Evolutionary conservation across 2,797 vertebrate genomes (phyloP), one percentile per base, ranked within the genome.

Genomic region (Choloepus didactylus): DNA sequence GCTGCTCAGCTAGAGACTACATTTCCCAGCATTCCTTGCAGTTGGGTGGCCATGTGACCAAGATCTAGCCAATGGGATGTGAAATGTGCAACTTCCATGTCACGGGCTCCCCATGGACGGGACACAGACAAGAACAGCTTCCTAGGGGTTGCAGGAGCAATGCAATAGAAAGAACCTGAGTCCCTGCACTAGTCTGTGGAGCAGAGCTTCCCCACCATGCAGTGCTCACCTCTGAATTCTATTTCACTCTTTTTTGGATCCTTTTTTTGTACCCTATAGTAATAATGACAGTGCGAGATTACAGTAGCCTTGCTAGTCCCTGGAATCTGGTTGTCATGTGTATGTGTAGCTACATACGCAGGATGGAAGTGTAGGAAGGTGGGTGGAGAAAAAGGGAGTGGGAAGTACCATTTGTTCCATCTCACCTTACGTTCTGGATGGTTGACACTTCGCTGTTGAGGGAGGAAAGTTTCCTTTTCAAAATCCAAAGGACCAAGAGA

Each of bases 391-490:
- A 62, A 66, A 49, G 10, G 3, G 56, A 11, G 1, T 25, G 38
- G 59, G n/a, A 91, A 70, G 18, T 3, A 54, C 49, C 54, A 41
- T 38, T 66, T 81, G 16, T 23, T n/a, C 21, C 41, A 38, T 60
- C 87, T 96, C 93, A 98, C 98, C 97, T 98, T 80, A 82, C 98
- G 85, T 98, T 98, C 91, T 95, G 98, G 87, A 98, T 94, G 59
- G 98, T 97, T 38, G 98, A 98, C 31, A 98, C 94, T 2, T 98
- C 97, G 79, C 97, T 98, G 83, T 97, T 98, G 97, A 98, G 98
- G 93, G 97, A 98, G 59, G 96, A 97, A 89, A 99, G 75, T 2
- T 98, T 98, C 35, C 96, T 95, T 93, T 91, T 98, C 85, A 99
- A 95, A 93, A 97, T 98, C 97, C 97, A 98, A 72, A 99, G 88